Conservation (phyloP, 1,140 invertebrate species). For the Hypothenemus hampei region DNA sequence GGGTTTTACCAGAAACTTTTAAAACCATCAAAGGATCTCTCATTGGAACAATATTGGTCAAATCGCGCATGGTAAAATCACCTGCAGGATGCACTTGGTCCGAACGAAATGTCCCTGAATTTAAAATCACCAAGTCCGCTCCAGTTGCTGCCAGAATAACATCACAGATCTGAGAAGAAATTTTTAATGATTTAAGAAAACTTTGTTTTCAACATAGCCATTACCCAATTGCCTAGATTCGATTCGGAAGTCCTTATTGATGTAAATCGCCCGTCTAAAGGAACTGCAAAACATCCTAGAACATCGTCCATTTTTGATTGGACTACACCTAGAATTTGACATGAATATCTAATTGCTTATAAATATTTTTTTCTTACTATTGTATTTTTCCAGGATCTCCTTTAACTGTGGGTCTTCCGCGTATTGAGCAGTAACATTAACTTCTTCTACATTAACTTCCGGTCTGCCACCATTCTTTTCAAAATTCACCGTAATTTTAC, state of each 20-base stretch:
- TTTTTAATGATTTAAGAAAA: background rate
- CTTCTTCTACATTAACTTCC: constrained; percentile 62
- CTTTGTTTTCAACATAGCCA: background rate
- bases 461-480: constrained; percentile 45
- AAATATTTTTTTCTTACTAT: constrained; percentile 49
- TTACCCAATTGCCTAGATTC: constrained; percentile 82
- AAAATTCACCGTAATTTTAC: constrained; percentile 68
- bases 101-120: constrained; percentile 81
- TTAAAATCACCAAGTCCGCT: constrained; percentile 78
- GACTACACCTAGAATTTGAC: constrained; percentile 57
- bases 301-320: constrained; percentile 78
- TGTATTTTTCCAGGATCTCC: constrained; percentile 65
- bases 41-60: constrained; percentile 79
- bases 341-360: background rate
- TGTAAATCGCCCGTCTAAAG: constrained; percentile 78
- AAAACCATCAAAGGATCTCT: constrained; percentile 77
- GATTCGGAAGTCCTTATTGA: constrained; percentile 75
- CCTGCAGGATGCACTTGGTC: constrained; percentile 74
- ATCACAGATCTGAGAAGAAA: constrained; percentile 58
- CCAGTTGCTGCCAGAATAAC: constrained; percentile 77
- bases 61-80: constrained; percentile 75
- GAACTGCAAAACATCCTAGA: constrained; percentile 73
- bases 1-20: constrained; percentile 45
- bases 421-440: constrained; percentile 68
- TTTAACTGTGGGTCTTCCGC: constrained; percentile 70